These are phyloP conservation scores for Malurus alboscapulatus DNA, from an alignment of 2,113 vertebrate genomes.

Conservation along the genomic window DNA sequence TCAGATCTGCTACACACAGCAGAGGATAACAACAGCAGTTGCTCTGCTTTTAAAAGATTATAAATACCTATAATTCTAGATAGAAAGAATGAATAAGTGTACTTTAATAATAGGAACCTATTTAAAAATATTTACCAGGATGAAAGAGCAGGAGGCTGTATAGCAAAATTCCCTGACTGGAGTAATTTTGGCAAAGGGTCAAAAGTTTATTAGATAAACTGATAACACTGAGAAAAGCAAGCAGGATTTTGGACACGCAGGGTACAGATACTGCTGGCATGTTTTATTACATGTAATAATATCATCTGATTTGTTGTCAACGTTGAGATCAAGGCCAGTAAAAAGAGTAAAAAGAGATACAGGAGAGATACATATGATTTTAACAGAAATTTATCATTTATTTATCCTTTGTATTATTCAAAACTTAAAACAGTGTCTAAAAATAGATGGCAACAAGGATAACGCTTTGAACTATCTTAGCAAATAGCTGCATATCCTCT, in stretches of 20 bases:
- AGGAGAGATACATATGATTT: neutral
- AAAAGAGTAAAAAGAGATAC: neutral
- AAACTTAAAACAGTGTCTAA: neutral
- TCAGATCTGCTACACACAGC: constrained; percentile 38
- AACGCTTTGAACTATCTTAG: neutral
- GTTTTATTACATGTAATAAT: neutral
- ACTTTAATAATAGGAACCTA: neutral
- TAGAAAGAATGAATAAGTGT: neutral
- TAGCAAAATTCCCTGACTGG: neutral
- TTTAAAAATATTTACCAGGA: neutral
- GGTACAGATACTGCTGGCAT: neutral
- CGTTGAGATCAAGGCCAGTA: neutral
- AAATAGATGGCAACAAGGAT: neutral
- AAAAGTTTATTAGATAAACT: neutral
- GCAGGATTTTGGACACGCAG: neutral
- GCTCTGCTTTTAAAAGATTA: neutral
- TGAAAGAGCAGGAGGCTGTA: neutral
- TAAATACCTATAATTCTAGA: neutral
- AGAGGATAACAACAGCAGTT: neutral
- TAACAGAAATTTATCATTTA: neutral
- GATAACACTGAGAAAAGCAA: neutral
- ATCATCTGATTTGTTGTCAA: neutral
- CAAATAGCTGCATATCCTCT: neutral
- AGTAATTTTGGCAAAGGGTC: neutral
- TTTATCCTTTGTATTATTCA: neutral